Percentiles rank a stretch among this genome's conserved stretches.
phyloP scores from a whole-genome alignment of 2,113 vertebrate species.

The Clarias macrocephalus region DNA sequence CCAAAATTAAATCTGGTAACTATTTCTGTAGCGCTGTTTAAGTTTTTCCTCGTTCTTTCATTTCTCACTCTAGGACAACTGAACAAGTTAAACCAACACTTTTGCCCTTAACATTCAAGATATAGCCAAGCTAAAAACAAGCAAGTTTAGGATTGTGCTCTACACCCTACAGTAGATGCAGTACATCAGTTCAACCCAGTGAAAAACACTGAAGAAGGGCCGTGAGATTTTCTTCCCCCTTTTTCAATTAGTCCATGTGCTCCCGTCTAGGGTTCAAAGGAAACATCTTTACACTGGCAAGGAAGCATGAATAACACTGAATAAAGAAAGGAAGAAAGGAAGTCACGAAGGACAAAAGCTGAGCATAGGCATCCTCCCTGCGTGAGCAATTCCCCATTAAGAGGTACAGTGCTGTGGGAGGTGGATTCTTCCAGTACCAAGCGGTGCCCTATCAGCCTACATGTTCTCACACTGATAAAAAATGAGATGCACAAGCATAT shows the following conservation, averaged over 20 bases:
- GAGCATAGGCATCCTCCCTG: constrained; percentile 14
- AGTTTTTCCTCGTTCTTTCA: background rate
- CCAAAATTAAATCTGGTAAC: background rate
- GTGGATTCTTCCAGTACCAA: constrained; percentile 48
- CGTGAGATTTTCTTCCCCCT: background rate
- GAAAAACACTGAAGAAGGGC: background rate
- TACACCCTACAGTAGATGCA: background rate
- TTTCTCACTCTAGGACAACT: background rate
- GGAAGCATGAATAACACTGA: constrained; percentile 31
- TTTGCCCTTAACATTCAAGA: background rate
- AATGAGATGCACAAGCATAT: constrained; percentile 38
- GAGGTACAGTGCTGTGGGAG: constrained; percentile 45
- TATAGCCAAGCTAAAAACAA: background rate
- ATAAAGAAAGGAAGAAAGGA: constrained; percentile 32
- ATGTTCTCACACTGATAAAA: constrained; percentile 61
- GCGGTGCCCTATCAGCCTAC: constrained; percentile 47
- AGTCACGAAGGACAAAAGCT: constrained; percentile 20
- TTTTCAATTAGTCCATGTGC: constrained; percentile 1
- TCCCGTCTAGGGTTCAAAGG: constrained; percentile 21
- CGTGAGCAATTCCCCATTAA: constrained; percentile 36
- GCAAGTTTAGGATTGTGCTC: background rate
- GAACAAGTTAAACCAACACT: background rate
- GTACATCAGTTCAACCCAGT: constrained; percentile 9
- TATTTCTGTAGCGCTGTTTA: background rate
- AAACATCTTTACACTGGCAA: constrained; percentile 24